A percentile compares a stretch with the other conserved stretches of the same genome.
Conservation (phyloP, 2,797 vertebrate species). For the Sebastes umbrosus region DNA sequence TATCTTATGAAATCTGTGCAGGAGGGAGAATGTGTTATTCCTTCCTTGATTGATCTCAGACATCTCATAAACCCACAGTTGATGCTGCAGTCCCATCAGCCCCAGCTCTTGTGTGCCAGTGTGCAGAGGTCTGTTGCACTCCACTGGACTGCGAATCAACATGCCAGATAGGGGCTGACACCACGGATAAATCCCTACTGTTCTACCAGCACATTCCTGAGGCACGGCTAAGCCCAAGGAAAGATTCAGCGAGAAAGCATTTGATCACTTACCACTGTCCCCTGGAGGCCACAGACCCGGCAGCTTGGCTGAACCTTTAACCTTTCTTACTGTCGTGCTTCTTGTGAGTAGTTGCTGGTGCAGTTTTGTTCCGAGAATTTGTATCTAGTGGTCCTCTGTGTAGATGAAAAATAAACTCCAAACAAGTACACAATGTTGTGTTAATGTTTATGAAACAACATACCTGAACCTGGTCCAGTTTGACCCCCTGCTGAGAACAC, state of each 20-base stretch:
- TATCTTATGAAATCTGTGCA: neutral
- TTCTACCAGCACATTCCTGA: slow-evolving; percentile 74
- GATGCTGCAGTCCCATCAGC: slow-evolving; percentile 8
- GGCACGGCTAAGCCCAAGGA: slow-evolving; percentile 52
- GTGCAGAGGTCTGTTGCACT: slow-evolving; percentile 52
- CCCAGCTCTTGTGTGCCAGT: slow-evolving; percentile 20
- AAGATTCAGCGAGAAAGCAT: slow-evolving; percentile 41
- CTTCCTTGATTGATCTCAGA: neutral
- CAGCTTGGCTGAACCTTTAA: neutral
- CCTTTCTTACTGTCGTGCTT: no score
- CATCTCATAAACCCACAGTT: neutral
- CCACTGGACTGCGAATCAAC: slow-evolving; percentile 69
- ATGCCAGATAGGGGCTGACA: slow-evolving; percentile 76
- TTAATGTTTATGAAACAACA: no score
- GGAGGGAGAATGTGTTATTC: neutral
- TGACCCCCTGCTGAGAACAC: neutral
- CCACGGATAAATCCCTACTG: slow-evolving; percentile 64
- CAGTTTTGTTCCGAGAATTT: no score
- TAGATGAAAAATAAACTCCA: no score
- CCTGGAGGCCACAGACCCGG: neutral
- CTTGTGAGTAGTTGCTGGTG: no score
- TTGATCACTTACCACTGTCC: slow-evolving; percentile 43
- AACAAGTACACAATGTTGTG: no score
- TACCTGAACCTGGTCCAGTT: neutral
- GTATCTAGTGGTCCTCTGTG: no score